Conservation (phyloP, 2,888 invertebrate genomes). For the Thereva nobilitata region DNA sequence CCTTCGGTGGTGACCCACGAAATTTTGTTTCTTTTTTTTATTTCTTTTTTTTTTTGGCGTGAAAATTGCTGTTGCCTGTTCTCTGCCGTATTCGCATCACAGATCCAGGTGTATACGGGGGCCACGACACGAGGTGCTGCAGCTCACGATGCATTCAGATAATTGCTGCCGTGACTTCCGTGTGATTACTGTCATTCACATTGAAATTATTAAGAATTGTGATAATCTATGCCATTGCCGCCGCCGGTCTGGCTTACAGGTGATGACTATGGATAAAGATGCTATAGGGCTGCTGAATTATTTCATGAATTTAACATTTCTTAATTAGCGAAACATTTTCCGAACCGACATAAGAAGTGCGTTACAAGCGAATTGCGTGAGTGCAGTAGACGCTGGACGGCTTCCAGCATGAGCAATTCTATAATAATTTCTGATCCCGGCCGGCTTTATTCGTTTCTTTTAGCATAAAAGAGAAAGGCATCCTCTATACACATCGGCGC, state of each 20-base stretch:
- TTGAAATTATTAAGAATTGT: conserved; percentile 24
- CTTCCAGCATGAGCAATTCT: conserved; percentile 17
- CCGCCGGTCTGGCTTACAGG: conserved; percentile 2
- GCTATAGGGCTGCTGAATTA: neutral
- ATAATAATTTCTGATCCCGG: conserved; percentile 2
- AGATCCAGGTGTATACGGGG: neutral
- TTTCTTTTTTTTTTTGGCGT: no score
- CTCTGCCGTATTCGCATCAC: neutral
- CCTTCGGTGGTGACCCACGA: neutral
- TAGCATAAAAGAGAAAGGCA: neutral
- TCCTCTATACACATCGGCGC: neutral
- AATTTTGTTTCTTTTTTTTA: neutral
- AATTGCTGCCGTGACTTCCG: conserved; percentile 27
- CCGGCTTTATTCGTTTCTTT: conserved; percentile 12
- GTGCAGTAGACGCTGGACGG: conserved; percentile 18
- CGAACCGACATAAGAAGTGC: conserved; percentile 17
- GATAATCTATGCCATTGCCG: neutral
- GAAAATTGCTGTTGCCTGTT: conserved; percentile 15
- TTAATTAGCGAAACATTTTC: conserved; percentile 12
- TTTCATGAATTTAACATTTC: conserved; percentile 33
- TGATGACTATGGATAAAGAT: conserved; percentile 2
- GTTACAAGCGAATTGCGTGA: conserved; percentile 30
- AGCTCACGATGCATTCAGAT: conserved; percentile 19
- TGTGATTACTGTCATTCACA: conserved; percentile 32
- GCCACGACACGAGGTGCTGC: neutral